Evolutionary conservation across 37 sponge, comb jelly and placozoan genomes (phyloP).

Genomic region (Ephydatia muelleri): DNA sequence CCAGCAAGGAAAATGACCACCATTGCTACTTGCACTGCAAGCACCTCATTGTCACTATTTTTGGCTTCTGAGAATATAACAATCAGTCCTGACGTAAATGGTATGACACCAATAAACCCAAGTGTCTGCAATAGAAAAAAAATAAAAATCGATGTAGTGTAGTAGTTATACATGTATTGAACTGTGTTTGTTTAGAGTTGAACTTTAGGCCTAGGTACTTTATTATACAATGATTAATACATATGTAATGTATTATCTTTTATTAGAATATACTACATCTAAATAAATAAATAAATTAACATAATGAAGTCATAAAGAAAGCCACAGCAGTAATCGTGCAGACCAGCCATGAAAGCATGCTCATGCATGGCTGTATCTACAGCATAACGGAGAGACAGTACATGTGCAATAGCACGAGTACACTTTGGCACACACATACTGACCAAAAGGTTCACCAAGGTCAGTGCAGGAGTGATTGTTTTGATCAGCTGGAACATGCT

Average conservation of each 20-base stretch:
- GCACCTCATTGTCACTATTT: background rate
- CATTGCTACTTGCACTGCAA: background rate
- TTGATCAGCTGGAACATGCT: background rate
- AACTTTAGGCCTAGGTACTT: too few relatives aligned
- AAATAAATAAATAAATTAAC: too few relatives aligned
- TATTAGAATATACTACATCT: too few relatives aligned
- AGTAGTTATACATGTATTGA: too few relatives aligned
- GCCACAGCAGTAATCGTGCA: too few relatives aligned
- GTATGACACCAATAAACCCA: background rate
- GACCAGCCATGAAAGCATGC: too few relatives aligned
- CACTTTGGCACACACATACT: background rate
- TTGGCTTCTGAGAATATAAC: background rate
- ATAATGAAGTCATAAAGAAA: too few relatives aligned
- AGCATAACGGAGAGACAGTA: background rate
- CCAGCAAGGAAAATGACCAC: background rate
- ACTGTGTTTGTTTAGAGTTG: too few relatives aligned
- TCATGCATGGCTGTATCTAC: too few relatives aligned
- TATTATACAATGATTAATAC: too few relatives aligned
- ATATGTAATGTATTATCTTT: too few relatives aligned
- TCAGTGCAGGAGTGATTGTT: background rate
- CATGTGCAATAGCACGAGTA: background rate
- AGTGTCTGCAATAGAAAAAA: background rate
- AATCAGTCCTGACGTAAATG: background rate
- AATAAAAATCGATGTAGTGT: too few relatives aligned
- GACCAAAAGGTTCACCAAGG: background rate